Evolutionary conservation across 2,888 invertebrate species (phyloP).

Genomic region (Pterobdella sp.): DNA sequence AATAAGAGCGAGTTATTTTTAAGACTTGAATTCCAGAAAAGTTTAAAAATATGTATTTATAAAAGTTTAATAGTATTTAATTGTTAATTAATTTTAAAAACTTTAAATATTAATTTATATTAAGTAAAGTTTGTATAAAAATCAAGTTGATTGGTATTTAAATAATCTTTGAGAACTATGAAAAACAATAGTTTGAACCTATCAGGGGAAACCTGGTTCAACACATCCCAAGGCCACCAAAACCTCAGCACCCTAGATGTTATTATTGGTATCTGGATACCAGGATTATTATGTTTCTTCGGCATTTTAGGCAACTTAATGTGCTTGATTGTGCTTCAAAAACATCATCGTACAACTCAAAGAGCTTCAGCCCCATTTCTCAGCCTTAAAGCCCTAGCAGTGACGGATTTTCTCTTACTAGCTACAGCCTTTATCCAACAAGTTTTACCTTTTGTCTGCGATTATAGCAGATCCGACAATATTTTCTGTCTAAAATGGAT

Average conservation of each 20-base stretch:
- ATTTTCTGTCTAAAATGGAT: constrained; percentile 32
- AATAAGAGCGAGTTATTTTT: too few relatives aligned
- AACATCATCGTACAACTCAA: constrained; percentile 1
- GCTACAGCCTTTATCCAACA: constrained; percentile 36
- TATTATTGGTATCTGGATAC: constrained; percentile 38
- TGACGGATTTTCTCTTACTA: constrained; percentile 37
- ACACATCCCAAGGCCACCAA: too few relatives aligned
- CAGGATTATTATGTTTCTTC: constrained; percentile 35
- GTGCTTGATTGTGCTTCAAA: constrained; percentile 34
- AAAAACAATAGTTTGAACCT: too few relatives aligned
- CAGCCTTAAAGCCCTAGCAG: constrained; percentile 37
- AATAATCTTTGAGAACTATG: too few relatives aligned
- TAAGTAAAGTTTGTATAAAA: too few relatives aligned
- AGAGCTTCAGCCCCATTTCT: constrained; percentile 33
- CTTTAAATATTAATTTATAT: too few relatives aligned
- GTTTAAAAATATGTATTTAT: too few relatives aligned
- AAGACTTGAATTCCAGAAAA: too few relatives aligned
- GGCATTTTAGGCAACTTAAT: constrained; percentile 37
- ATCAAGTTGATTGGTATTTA: too few relatives aligned
- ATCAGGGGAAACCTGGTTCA: too few relatives aligned
- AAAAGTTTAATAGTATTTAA: too few relatives aligned
- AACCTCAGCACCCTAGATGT: constrained; percentile 28
- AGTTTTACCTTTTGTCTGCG: constrained; percentile 34
- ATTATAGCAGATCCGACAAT: constrained; percentile 16
- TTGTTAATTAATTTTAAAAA: too few relatives aligned